Percentiles rank a stretch among this genome's conserved stretches.
phyloP scores from a whole-genome alignment of 2,113 vertebrate genomes.

The Brevimyrus niger region DNA sequence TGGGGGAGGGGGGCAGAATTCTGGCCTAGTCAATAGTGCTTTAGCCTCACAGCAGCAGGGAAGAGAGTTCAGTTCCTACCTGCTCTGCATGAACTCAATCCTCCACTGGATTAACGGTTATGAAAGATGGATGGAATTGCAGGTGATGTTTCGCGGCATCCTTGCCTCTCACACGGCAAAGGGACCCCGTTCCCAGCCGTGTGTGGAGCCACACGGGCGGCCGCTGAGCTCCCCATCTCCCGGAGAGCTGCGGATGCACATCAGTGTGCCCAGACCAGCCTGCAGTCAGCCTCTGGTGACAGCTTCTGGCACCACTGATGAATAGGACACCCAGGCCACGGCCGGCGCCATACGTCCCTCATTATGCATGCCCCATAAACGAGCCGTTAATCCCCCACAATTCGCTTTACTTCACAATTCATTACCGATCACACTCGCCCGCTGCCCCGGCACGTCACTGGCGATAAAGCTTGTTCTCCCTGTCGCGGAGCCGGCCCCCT shows the following conservation, averaged over 20 bases:
- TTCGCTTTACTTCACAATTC: not conserved
- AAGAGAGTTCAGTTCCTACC: not conserved
- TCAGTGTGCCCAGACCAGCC: not conserved
- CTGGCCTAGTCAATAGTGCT: not conserved
- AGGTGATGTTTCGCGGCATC: not conserved
- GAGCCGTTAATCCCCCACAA: not conserved
- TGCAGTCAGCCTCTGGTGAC: not conserved
- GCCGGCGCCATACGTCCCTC: not conserved
- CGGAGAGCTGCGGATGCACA: not conserved
- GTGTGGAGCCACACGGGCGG: not conserved
- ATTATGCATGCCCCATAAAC: conserved; percentile 1
- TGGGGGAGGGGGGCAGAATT: not conserved
- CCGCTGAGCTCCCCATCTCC: not conserved
- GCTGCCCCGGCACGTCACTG: not conserved
- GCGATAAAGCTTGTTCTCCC: not conserved
- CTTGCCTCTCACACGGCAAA: not conserved
- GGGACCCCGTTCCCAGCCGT: not conserved
- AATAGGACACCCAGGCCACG: not conserved
- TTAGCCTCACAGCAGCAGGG: not conserved
- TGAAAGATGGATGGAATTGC: not conserved
- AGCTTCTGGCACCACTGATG: not conserved
- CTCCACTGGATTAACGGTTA: not conserved
- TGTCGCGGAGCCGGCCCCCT: not conserved
- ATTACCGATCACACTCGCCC: not conserved
- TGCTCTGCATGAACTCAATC: not conserved